Evolutionary conservation across 2,888 invertebrate species (phyloP).

Genomic region (Balanococcus diminutus): DNA sequence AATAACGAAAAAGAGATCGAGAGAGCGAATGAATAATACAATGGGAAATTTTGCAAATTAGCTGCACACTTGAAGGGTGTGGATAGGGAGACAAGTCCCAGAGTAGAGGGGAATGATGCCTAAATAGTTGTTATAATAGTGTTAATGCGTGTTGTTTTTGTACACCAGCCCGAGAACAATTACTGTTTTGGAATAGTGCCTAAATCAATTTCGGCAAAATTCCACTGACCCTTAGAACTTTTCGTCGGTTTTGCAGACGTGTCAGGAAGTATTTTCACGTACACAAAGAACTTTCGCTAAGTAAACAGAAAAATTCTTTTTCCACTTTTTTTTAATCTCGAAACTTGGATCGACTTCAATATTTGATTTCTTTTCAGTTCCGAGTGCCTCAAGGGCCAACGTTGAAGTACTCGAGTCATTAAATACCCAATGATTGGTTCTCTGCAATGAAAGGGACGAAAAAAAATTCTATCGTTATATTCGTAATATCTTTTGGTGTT

Average conservation of each 20-base stretch:
- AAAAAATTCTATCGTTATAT: too few relatives aligned
- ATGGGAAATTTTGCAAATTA: slow-evolving; percentile 4
- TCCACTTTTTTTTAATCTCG: slow-evolving; percentile 9
- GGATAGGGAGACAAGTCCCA: background rate
- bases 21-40: background rate
- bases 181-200: slow-evolving; percentile 34
- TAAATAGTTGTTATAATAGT: slow-evolving; percentile 19
- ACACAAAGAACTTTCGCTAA: background rate
- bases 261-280: slow-evolving; percentile 14
- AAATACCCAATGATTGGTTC: background rate
- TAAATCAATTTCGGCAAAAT: slow-evolving; percentile 28
- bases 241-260: background rate
- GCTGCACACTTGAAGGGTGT: background rate
- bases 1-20: background rate
- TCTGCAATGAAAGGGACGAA: background rate
- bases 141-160: slow-evolving; percentile 23
- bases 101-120: background rate
- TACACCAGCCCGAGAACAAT: slow-evolving; percentile 21
- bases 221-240: background rate
- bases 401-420: background rate
- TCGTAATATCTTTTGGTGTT: background rate
- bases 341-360: slow-evolving; percentile 35
- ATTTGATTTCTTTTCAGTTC: slow-evolving; percentile 6
- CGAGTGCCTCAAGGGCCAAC: background rate
- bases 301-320: slow-evolving; percentile 33